These are phyloP conservation scores for Teleiodes luculella DNA, from an alignment of 2,888 invertebrate genomes.

Conservation along the genomic window DNA sequence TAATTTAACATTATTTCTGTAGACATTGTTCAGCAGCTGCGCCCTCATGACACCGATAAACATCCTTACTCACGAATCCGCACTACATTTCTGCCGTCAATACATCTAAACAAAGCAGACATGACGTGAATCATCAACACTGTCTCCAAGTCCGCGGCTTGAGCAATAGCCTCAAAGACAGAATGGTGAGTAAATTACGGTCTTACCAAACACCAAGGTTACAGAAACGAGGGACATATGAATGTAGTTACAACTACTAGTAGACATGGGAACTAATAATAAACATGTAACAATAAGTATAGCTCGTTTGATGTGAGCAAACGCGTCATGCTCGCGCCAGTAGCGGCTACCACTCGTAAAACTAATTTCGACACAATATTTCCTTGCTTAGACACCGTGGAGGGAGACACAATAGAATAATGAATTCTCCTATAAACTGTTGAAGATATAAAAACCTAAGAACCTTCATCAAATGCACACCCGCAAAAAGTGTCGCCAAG, in stretches of 20 bases:
- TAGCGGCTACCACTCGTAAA: conserved; percentile 65
- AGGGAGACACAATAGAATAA: conserved; percentile 23
- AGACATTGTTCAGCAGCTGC: conserved; percentile 50
- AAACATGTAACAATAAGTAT: conserved; percentile 71
- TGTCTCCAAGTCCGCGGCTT: conserved; percentile 12
- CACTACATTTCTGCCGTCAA: conserved; percentile 32
- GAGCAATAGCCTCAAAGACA: conserved; percentile 29
- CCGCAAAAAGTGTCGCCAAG: conserved; percentile 31
- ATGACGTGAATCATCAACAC: conserved; percentile 8
- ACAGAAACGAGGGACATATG: conserved; percentile 52
- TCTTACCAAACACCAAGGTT: conserved; percentile 56
- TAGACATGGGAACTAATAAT: conserved; percentile 66
- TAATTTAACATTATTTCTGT: conserved; percentile 45
- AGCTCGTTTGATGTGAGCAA: conserved; percentile 58
- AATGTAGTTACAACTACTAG: conserved; percentile 33
- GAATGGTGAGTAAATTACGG: conserved; percentile 38
- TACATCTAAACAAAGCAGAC: conserved; percentile 33
- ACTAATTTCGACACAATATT: conserved; percentile 63
- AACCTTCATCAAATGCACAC: conserved; percentile 20
- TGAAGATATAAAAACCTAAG: conserved; percentile 14
- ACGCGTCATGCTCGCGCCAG: conserved; percentile 57
- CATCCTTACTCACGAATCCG: conserved; percentile 39
- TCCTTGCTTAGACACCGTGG: conserved; percentile 43
- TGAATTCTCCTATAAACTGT: conserved; percentile 5
- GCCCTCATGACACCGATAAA: conserved; percentile 63